Evolutionary conservation across 2,888 invertebrate species (phyloP), one percentile per base, ranked within the genome.

Genomic region (Nasonia oneida): DNA sequence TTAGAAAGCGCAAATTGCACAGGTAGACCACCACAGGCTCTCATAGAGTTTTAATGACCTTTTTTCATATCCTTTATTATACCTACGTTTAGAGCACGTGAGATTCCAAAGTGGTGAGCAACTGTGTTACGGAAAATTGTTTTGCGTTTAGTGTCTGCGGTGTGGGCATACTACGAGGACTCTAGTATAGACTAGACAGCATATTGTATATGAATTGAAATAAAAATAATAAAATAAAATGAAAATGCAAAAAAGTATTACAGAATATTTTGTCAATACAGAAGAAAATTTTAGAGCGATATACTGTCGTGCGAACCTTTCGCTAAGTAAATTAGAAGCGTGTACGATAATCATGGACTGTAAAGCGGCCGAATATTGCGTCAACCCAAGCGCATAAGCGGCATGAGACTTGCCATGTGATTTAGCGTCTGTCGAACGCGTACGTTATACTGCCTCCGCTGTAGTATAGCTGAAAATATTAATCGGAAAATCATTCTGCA

Each of bases 311-410:
- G 6, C 15, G 57, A 15, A 5, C 57, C 57, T 57, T 57, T 57
- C n/a, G 57, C n/a, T 57, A 57, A 57, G 18, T 15, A 57, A 57
- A 57, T 57, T 57, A 57, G 57, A 57, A 6, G 57, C 57, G 2
- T 37, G 37, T 57, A 57, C 29, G 14, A 73, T 42, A 42, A 33
- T 18, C 47, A 47, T 12, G 57, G 76, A 14, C n/a, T 37, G 83
- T 67, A 78, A 78, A 77, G 39, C 23, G 10, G 57, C 6, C 14
- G 10, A 61, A 79, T 39, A 29, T 79, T 74, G 64, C 83, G 70
- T 79, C 78, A 73, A 83, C 73, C 75, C 2, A 23, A n/a, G 64
- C 61, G 18, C 23, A 5, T 23, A 53, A 42, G 42, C 1, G 10
- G 18, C 61, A 5, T 23, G 15, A 42, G 42, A 1, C 53, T 53